Percentiles rank a stretch among this genome's conserved stretches.
These are phyloP conservation scores for Platorchestia sp. DNA, from an alignment of 1,140 invertebrate species.

Conservation along the genomic window DNA sequence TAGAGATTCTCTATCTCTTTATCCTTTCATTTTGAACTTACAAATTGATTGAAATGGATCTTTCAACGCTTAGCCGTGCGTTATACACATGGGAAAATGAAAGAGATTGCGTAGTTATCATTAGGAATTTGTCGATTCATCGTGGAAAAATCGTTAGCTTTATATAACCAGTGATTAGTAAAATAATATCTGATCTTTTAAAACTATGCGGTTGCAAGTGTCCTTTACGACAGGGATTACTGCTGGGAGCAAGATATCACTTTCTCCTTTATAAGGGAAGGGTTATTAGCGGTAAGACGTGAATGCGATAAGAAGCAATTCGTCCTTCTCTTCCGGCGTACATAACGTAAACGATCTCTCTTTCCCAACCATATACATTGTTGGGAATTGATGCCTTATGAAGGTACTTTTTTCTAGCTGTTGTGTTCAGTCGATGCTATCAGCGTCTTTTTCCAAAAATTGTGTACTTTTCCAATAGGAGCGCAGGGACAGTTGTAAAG, in stretches of 20 bases:
- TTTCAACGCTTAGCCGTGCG: neutral
- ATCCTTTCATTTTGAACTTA: neutral
- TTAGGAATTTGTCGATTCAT: no score
- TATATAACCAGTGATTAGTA: neutral
- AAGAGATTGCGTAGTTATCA: no score
- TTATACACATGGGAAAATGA: no score
- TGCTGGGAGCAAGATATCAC: neutral
- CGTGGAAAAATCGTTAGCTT: no score
- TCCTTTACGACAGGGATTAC: neutral
- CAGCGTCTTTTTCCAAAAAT: neutral
- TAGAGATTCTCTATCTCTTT: neutral
- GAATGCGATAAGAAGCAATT: neutral
- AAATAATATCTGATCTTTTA: neutral
- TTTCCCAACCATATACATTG: neutral
- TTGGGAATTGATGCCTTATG: neutral
- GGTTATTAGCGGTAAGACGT: neutral
- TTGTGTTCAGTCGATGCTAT: no score
- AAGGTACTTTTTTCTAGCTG: no score
- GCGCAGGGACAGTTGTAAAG: neutral
- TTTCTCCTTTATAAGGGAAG: neutral
- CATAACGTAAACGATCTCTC: neutral
- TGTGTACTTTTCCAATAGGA: neutral
- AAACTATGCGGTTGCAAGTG: neutral
- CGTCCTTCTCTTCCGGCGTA: neutral
- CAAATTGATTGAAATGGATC: neutral